Conservation (phyloP, 2,888 invertebrate species). For the Onchidella celtica region DNA sequence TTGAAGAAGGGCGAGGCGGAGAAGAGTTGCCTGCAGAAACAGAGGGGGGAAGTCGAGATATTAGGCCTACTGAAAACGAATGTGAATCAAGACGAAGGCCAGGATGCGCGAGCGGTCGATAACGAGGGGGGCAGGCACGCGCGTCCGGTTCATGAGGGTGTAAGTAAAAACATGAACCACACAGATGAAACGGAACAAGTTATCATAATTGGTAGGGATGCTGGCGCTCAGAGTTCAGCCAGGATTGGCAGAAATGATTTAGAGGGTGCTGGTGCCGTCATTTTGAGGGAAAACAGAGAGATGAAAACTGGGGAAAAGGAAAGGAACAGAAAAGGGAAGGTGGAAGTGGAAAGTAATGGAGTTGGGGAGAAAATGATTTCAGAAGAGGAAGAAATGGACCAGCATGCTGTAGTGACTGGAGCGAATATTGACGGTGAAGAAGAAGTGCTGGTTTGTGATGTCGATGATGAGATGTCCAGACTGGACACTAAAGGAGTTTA, state of each 20-base stretch:
- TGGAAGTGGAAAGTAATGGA: neutral
- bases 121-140: neutral
- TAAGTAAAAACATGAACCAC: neutral
- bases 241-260: neutral
- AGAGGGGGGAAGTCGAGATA: neutral
- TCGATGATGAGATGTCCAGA: slow-evolving; percentile 5
- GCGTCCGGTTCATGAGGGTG: neutral
- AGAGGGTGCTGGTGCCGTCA: neutral
- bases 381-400: neutral
- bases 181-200: neutral
- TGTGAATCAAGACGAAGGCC: neutral
- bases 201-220: neutral
- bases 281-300: neutral
- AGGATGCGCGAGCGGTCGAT: neutral
- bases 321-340: neutral
- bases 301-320: neutral
- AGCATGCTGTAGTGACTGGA: neutral
- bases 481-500: neutral
- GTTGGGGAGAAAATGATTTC: neutral
- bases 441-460: neutral
- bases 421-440: neutral
- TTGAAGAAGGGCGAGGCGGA: slow-evolving; percentile 8
- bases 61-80: neutral
- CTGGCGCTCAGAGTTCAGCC: neutral
- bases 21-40: neutral